phyloP scores from a whole-genome alignment of 2,113 vertebrate species.

The Malaclemys terrapin region DNA sequence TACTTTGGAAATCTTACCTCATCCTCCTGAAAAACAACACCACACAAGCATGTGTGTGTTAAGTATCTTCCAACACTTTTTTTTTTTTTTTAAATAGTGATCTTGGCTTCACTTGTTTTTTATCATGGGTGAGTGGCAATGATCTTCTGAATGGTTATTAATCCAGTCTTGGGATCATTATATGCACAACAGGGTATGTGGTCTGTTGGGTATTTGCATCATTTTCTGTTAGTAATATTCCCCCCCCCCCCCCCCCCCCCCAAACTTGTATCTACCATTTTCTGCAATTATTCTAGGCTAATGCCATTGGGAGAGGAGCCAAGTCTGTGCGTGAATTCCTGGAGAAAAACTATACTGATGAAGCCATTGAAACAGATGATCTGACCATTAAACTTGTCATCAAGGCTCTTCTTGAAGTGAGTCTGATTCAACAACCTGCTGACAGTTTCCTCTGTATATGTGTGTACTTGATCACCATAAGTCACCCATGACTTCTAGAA shows the following conservation, averaged over 20 bases:
- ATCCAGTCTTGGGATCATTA: not conserved
- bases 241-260: too few species aligned
- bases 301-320: slow-evolving; percentile 89
- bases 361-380: slow-evolving; percentile 88
- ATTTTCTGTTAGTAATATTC: not conserved
- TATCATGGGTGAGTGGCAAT: not conserved
- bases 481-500: not conserved
- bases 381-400: slow-evolving; percentile 88
- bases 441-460: too few species aligned
- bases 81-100: not conserved
- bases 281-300: slow-evolving; percentile 76
- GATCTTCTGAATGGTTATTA: not conserved
- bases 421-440: not conserved
- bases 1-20: not conserved
- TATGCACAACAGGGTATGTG: not conserved
- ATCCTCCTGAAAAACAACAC: not conserved
- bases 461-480: not conserved
- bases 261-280: not conserved
- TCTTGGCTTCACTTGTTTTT: not conserved
- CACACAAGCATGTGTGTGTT: not conserved
- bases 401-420: slow-evolving; percentile 88
- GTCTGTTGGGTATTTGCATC: not conserved
- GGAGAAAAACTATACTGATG: slow-evolving; percentile 90
- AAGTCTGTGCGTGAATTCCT: slow-evolving; percentile 90
- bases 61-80: not conserved